Conservation (phyloP, 2,797 vertebrate genomes). For the Sebastes melanostomus region DNA sequence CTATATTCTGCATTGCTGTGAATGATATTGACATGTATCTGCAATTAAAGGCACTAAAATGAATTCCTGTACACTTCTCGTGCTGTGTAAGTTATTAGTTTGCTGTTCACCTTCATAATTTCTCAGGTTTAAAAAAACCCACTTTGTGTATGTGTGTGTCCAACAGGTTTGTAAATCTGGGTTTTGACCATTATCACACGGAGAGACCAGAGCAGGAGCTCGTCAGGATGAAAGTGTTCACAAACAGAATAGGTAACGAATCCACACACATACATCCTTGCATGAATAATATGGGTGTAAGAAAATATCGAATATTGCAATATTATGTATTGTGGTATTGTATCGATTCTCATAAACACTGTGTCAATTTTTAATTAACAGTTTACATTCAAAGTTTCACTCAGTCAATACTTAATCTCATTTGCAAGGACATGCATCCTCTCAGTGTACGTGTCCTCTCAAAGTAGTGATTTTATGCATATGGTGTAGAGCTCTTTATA, state of each 20-base stretch:
- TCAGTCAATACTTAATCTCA: too few species aligned
- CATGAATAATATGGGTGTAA: too few species aligned
- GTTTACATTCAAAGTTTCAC: too few species aligned
- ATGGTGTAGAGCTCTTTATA: too few species aligned
- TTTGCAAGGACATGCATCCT: too few species aligned
- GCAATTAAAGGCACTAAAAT: neutral
- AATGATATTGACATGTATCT: neutral
- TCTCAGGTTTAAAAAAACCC: neutral
- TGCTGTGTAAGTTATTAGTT: neutral
- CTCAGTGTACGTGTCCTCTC: too few species aligned
- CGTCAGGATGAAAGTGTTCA: slow-evolving; percentile 86
- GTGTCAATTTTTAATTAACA: too few species aligned
- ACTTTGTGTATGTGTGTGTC: neutral
- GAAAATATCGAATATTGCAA: too few species aligned
- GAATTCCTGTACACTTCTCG: neutral
- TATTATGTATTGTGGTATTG: too few species aligned
- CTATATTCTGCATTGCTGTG: neutral
- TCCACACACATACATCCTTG: neutral
- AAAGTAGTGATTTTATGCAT: too few species aligned
- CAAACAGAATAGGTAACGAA: slow-evolving; percentile 86
- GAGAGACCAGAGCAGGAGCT: slow-evolving; percentile 68
- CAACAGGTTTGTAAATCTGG: slow-evolving; percentile 89
- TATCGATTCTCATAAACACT: too few species aligned
- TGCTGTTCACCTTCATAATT: neutral
- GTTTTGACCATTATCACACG: slow-evolving; percentile 82